Evolutionary conservation across 2,797 vertebrate species (phyloP).

Genomic region (Acanthopagrus latus): DNA sequence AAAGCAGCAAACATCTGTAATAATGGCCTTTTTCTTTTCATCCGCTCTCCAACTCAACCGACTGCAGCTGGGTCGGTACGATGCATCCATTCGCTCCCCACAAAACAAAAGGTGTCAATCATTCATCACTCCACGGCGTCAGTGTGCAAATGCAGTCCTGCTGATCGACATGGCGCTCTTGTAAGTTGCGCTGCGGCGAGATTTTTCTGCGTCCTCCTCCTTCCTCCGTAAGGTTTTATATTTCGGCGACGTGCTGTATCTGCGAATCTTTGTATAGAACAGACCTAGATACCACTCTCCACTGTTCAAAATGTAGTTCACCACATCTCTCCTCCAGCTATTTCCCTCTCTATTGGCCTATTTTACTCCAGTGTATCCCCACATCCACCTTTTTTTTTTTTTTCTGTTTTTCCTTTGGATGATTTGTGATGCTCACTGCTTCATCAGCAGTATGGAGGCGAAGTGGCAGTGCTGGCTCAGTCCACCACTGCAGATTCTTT

Average conservation of each 20-base stretch:
- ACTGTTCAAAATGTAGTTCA: conserved; percentile 38
- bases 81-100: background rate
- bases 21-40: background rate
- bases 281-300: conserved; percentile 44
- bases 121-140: conserved; percentile 13
- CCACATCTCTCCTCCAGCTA: conserved; percentile 27
- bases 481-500: conserved; percentile 24
- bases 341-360: conserved; percentile 29
- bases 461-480: conserved; percentile 6
- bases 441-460: conserved; percentile 32
- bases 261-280: conserved; percentile 31
- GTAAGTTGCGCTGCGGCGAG: conserved; percentile 9
- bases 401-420: conserved; percentile 20
- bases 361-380: conserved; percentile 27
- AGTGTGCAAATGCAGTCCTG: background rate
- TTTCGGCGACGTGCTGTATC: conserved; percentile 43
- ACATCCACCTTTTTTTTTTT: conserved; percentile 19
- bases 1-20: conserved; percentile 4
- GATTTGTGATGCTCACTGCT: conserved; percentile 30
- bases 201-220: conserved; percentile 25
- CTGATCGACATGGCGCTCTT: conserved; percentile 11
- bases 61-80: background rate
- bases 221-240: background rate
- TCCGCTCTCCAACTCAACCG: conserved; percentile 4
- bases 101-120: conserved; percentile 26